phyloP scores from a whole-genome alignment of 1,140 invertebrate species.

The Trigoniulus corallinus region DNA sequence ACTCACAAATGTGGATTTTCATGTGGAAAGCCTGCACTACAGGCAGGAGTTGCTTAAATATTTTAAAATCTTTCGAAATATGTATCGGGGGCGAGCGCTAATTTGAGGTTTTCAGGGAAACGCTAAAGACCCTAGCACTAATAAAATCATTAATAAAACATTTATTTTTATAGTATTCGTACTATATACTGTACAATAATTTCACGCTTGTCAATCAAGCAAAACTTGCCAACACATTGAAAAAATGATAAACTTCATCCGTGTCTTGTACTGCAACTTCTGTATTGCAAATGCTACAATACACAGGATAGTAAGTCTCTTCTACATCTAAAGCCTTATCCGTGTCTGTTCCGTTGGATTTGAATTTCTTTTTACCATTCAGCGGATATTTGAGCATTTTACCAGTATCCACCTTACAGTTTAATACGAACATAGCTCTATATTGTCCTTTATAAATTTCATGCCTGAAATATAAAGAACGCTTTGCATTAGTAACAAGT shows the following conservation, averaged over 20 bases:
- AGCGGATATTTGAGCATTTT: slow-evolving; percentile 27
- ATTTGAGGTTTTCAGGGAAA: too few relatives aligned
- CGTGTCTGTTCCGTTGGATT: slow-evolving; percentile 15
- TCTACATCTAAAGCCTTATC: slow-evolving; percentile 3
- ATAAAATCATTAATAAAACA: too few relatives aligned
- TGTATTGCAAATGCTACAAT: slow-evolving; percentile 37
- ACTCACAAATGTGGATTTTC: too few relatives aligned
- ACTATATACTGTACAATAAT: too few relatives aligned
- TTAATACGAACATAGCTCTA: slow-evolving; percentile 46
- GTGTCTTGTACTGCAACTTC: slow-evolving; percentile 40
- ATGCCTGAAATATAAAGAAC: slow-evolving; percentile 28
- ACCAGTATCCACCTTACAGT: slow-evolving; percentile 32
- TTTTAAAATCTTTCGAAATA: too few relatives aligned
- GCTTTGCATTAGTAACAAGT: slow-evolving; percentile 1
- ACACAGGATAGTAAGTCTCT: slow-evolving; percentile 36
- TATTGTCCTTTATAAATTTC: slow-evolving; percentile 38
- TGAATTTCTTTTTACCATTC: slow-evolving; percentile 18
- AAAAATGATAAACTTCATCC: slow-evolving; percentile 48
- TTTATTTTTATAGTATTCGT: too few relatives aligned
- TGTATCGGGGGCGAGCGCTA: too few relatives aligned
- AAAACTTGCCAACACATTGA: slow-evolving; percentile 41
- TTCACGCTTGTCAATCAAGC: too few relatives aligned
- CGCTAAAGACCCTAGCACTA: too few relatives aligned
- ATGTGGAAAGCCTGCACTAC: too few relatives aligned
- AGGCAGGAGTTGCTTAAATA: too few relatives aligned